Evolutionary conservation across 2,888 invertebrate genomes (phyloP).

Genomic region (Seira ritae): DNA sequence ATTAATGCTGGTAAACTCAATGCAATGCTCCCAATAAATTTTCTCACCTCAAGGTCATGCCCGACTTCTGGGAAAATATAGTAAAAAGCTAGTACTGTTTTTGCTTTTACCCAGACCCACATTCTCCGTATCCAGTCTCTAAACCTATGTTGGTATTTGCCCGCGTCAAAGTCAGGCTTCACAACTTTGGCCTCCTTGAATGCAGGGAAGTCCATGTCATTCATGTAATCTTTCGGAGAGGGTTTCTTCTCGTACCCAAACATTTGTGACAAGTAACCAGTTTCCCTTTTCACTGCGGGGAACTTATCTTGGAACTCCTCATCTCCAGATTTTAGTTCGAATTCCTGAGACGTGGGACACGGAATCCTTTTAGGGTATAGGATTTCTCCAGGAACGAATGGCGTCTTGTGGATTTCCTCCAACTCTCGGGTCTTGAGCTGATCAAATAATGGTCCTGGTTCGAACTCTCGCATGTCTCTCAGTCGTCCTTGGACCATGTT

Average conservation of each 20-base stretch:
- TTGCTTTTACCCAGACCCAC: constrained; percentile 5
- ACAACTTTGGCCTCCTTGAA: constrained; percentile 28
- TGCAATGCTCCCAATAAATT: too few relatives aligned
- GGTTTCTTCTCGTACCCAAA: constrained; percentile 66
- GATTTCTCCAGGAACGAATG: constrained; percentile 38
- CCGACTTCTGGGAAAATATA: constrained; percentile 48
- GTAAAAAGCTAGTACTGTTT: background rate
- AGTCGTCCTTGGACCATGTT: constrained; percentile 62
- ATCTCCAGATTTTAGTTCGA: constrained; percentile 40
- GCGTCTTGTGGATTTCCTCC: constrained; percentile 41
- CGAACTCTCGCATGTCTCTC: constrained; percentile 63
- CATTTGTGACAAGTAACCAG: constrained; percentile 62
- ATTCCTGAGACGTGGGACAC: constrained; percentile 34
- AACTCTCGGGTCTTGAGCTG: constrained; percentile 44
- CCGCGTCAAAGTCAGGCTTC: background rate
- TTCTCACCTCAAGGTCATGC: constrained; percentile 21
- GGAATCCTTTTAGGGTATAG: constrained; percentile 41
- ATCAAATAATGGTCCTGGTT: constrained; percentile 59
- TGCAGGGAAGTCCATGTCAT: constrained; percentile 58
- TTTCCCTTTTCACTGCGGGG: constrained; percentile 51
- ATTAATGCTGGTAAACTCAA: too few relatives aligned
- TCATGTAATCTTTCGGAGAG: constrained; percentile 29
- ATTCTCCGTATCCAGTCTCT: constrained; percentile 6
- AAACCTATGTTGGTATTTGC: background rate
- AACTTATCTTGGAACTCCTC: constrained; percentile 63